A percentile compares a stretch with the other conserved stretches of the same genome.
phyloP scores from a whole-genome alignment of 92 coral and sea anemone genomes.

The Porites lobata region DNA sequence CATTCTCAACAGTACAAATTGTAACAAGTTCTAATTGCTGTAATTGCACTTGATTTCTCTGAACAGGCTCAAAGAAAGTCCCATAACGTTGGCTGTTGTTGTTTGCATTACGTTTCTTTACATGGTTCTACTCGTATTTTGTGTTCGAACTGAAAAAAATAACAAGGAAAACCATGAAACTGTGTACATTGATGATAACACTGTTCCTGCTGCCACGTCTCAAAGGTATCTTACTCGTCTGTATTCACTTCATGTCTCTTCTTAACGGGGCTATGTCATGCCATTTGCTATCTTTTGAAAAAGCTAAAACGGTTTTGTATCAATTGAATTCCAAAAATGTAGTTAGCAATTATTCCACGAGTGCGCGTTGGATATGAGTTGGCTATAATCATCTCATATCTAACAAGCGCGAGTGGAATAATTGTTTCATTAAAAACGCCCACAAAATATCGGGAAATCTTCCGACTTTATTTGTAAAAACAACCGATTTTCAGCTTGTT shows the following conservation, averaged over 20 bases:
- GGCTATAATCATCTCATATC: too few species aligned
- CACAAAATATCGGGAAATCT: too few species aligned
- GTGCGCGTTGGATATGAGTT: too few species aligned
- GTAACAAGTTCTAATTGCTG: neutral
- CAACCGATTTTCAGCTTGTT: too few species aligned
- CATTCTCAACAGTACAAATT: neutral
- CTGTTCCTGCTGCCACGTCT: slow-evolving; percentile 23
- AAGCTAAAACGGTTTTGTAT: too few species aligned
- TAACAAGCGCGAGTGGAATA: too few species aligned
- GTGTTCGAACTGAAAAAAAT: slow-evolving; percentile 66
- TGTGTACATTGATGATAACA: slow-evolving; percentile 59
- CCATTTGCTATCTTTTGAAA: too few species aligned
- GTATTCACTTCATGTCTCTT: neutral
- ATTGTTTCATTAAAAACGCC: too few species aligned
- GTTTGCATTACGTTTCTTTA: slow-evolving; percentile 52
- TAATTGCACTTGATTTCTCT: neutral
- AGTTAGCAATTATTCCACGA: too few species aligned
- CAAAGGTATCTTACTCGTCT: slow-evolving; percentile 47
- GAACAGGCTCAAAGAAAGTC: slow-evolving; percentile 49
- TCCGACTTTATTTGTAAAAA: too few species aligned
- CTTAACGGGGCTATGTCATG: too few species aligned
- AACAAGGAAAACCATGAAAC: slow-evolving; percentile 65
- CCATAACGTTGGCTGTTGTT: slow-evolving; percentile 63
- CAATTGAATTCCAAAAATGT: too few species aligned
- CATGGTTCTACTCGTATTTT: slow-evolving; percentile 64